Evolutionary conservation across 2,888 invertebrate genomes (phyloP).

Genomic region (Calephelis perditalis): DNA sequence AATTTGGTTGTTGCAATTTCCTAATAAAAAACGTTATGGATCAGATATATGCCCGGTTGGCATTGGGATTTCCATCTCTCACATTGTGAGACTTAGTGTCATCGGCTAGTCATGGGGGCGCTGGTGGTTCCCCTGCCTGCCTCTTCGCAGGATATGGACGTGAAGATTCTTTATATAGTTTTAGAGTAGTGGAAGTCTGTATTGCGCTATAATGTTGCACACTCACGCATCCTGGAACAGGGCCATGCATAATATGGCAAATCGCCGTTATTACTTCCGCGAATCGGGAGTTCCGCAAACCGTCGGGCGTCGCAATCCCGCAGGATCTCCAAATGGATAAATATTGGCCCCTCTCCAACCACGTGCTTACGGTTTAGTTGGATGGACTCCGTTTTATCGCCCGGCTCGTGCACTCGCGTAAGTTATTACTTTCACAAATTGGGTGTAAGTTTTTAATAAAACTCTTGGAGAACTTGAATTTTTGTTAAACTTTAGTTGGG

Average conservation of each 20-base stretch:
- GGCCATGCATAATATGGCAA: slow-evolving; percentile 53
- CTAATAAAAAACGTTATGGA: no score
- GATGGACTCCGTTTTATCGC: slow-evolving; percentile 14
- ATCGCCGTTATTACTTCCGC: slow-evolving; percentile 52
- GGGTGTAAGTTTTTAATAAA: neutral
- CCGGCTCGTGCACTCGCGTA: slow-evolving; percentile 12
- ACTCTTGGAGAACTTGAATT: neutral
- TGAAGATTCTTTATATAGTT: neutral
- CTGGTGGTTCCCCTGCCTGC: no score
- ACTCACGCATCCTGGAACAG: slow-evolving; percentile 38
- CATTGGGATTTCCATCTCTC: no score
- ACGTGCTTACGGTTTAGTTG: slow-evolving; percentile 26
- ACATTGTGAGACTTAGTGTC: no score
- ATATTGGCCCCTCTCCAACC: slow-evolving; percentile 31
- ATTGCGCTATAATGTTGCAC: slow-evolving; percentile 21
- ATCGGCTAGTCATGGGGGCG: no score
- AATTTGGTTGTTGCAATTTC: no score
- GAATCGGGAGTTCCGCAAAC: slow-evolving; percentile 33
- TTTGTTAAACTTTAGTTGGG: no score
- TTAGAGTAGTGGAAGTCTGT: slow-evolving; percentile 18
- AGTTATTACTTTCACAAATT: slow-evolving; percentile 4
- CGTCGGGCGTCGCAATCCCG: neutral
- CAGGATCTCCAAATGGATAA: slow-evolving; percentile 16
- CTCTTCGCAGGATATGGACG: neutral
- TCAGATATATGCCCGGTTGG: no score